Evolutionary conservation across 2,888 invertebrate species (phyloP).

Genomic region (Choreutis nemorana): DNA sequence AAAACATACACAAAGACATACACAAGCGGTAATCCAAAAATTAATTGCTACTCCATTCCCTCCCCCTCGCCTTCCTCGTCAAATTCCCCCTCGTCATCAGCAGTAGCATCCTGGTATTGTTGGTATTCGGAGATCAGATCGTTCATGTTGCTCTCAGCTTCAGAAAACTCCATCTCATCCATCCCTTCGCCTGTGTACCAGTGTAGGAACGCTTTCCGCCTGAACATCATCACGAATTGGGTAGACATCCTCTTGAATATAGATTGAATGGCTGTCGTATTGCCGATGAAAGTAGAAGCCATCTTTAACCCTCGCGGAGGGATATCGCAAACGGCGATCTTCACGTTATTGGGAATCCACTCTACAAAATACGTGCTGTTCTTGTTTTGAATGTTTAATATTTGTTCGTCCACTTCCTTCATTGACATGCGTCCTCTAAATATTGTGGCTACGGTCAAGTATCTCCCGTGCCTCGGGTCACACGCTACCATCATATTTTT

Average conservation of each 20-base stretch:
- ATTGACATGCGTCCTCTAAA: slow-evolving; percentile 92
- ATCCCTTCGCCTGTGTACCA: slow-evolving; percentile 95
- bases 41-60: slow-evolving; percentile 43
- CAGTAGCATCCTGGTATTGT: slow-evolving; percentile 73
- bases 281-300: slow-evolving; percentile 89
- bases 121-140: slow-evolving; percentile 79
- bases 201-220: slow-evolving; percentile 94
- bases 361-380: slow-evolving; percentile 82
- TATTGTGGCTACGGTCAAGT: slow-evolving; percentile 88
- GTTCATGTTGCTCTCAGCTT: slow-evolving; percentile 88
- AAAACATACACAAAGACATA: slow-evolving; percentile 21
- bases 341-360: slow-evolving; percentile 83
- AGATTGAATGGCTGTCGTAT: slow-evolving; percentile 86
- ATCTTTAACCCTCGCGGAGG: slow-evolving; percentile 79
- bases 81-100: slow-evolving; percentile 65
- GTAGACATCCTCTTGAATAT: slow-evolving; percentile 86
- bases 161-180: slow-evolving; percentile 93
- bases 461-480: slow-evolving; percentile 89
- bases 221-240: slow-evolving; percentile 92
- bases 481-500: slow-evolving; percentile 90
- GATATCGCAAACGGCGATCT: slow-evolving; percentile 83
- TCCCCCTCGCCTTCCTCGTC: slow-evolving; percentile 63
- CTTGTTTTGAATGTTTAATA: slow-evolving; percentile 79
- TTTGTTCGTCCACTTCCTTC: slow-evolving; percentile 88
- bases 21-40: slow-evolving; percentile 26